Evolutionary conservation across 1,140 invertebrate species (phyloP).

Genomic region (Saccostrea glomerata): DNA sequence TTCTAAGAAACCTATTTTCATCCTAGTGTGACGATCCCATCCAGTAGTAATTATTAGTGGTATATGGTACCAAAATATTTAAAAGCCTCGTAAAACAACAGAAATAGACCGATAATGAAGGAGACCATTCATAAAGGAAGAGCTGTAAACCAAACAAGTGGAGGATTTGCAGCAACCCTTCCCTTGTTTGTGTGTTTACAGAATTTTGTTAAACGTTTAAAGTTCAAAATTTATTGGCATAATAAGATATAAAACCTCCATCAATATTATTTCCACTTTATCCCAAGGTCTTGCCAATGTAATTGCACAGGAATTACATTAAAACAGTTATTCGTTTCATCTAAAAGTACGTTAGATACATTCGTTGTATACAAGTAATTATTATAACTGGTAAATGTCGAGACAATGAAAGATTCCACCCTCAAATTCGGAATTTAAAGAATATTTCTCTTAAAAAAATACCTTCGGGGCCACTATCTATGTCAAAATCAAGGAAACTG

Average conservation of each 20-base stretch:
- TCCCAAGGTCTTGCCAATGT: neutral
- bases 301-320: neutral
- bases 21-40: neutral
- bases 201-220: neutral
- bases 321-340: no score
- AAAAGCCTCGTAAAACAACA: neutral
- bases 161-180: neutral
- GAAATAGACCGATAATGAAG: neutral
- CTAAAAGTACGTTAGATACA: no score
- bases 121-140: neutral
- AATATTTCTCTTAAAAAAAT: no score
- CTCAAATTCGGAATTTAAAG: no score
- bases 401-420: no score
- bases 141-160: neutral
- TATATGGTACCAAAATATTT: neutral
- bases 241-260: neutral
- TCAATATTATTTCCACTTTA: neutral
- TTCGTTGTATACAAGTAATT: no score
- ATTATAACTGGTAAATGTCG: no score
- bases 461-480: no score
- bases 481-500: no score
- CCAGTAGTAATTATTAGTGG: neutral
- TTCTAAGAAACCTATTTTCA: constrained; percentile 20
- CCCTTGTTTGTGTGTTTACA: constrained; percentile 18
- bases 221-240: neutral